These are phyloP conservation scores for Pachypeltis micranthus DNA, from an alignment of 1,140 invertebrate genomes.

Conservation along the genomic window DNA sequence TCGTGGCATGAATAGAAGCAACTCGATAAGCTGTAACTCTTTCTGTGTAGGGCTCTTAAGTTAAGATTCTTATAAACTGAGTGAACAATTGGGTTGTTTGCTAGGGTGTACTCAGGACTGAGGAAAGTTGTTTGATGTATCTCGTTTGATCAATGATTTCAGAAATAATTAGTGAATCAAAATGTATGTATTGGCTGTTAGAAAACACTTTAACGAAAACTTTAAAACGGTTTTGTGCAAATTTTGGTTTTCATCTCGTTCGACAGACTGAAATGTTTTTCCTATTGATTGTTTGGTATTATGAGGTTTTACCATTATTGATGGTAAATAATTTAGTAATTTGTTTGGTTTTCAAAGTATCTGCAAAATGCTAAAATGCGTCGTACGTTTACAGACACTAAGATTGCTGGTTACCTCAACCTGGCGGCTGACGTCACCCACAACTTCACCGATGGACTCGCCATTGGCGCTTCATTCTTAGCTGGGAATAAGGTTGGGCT, in stretches of 20 bases:
- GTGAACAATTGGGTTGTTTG: too few relatives aligned
- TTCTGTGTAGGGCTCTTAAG: too few relatives aligned
- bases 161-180: too few relatives aligned
- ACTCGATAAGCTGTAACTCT: too few relatives aligned
- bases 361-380: constrained; percentile 8
- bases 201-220: constrained; percentile 16
- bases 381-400: constrained; percentile 47
- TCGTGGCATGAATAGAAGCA: too few relatives aligned
- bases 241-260: not conserved
- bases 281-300: not conserved
- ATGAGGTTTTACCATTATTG: not conserved
- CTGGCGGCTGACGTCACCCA: constrained; percentile 89
- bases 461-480: constrained; percentile 92
- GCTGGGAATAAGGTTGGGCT: constrained; percentile 70
- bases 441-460: constrained; percentile 93
- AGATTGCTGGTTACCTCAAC: constrained; percentile 88
- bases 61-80: too few relatives aligned
- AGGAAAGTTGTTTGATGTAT: too few relatives aligned
- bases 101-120: too few relatives aligned
- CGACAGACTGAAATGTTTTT: too few relatives aligned
- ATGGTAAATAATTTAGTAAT: not conserved
- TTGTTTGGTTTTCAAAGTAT: not conserved
- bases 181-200: too few relatives aligned
- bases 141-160: too few relatives aligned
- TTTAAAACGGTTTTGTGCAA: not conserved